Evolutionary conservation across 2,888 invertebrate species (phyloP), one percentile per base, ranked within the genome.

Genomic region (Mythimna pallens): DNA sequence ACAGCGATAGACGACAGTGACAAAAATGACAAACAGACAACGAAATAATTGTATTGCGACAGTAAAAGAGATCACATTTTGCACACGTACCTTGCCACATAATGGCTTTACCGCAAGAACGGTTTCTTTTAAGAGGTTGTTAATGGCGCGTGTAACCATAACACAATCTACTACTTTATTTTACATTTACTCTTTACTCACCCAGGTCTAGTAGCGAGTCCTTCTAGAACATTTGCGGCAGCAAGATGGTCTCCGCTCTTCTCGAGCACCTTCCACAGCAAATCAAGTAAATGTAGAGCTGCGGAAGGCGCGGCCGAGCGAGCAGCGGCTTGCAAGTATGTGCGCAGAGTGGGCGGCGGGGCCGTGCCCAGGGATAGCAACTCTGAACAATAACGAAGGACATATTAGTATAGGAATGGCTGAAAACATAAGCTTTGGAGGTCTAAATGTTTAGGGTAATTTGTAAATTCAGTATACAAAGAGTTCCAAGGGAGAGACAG

Each of bases 231-330:
- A 88, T 98, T 97, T 0, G 99, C 99, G 2, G 99, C 99, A 14
- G 98, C 98, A 2, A 98, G 97, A 91, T 99, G 99, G 92, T 99
- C 99, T 43, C 98, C 98, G 88, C 98, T 98, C 91, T 98, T 98
- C 93, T 99, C 99, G 89, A 99, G 99, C 92, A 98, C 99, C 93
- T 99, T 99, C 99, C 99, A 99, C 71, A 99, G 95, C 81, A 99
- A 95, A 92, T 99, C 99, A 81, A 98, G 97, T 34, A 98, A 94
- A 83, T 96, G 95, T 1, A 97, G 90, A 85, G 98, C 97, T 70
- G 97, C 92, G 83, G 97, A 94, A 64, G 97, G 97, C 12, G 97
- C 97, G 70, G 92, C 97, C 80, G 92, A 96, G 86, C 93, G 96
- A 65, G 96, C 97, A 68, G 94, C 97, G 94, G 96, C 95, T 66